These are phyloP conservation scores for Mantis religiosa DNA, from an alignment of 2,888 invertebrate species.

Conservation along the genomic window DNA sequence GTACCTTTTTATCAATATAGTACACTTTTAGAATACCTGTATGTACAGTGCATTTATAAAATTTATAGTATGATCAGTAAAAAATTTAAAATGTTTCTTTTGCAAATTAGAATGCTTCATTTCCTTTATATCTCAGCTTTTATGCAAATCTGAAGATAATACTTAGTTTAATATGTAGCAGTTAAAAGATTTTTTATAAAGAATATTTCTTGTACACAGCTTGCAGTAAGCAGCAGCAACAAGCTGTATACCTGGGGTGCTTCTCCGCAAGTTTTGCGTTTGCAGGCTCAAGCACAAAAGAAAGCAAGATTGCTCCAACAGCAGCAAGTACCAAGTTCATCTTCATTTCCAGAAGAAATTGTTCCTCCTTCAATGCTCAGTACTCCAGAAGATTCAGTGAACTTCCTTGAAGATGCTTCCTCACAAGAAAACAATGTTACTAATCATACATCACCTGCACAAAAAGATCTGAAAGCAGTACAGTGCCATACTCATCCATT, in stretches of 20 bases:
- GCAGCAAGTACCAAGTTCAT: conserved; percentile 30
- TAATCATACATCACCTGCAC: neutral
- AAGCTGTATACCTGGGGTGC: conserved; percentile 71
- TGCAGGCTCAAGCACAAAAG: conserved; percentile 61
- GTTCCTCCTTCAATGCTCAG: neutral
- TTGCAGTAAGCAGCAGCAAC: conserved; percentile 62
- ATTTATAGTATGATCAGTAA: no score
- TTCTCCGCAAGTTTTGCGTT: conserved; percentile 67
- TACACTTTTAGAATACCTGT: no score
- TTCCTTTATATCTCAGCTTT: no score
- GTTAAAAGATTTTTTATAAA: no score
- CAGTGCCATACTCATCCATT: neutral
- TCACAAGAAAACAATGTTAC: neutral
- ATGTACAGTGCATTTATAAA: no score
- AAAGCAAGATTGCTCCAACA: conserved; percentile 53
- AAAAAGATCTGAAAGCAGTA: neutral
- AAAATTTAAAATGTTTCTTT: no score
- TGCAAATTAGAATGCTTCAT: no score
- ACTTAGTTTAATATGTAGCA: no score
- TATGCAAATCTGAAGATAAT: no score
- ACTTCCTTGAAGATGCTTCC: neutral
- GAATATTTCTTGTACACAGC: conserved; percentile 43
- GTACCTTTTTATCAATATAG: no score
- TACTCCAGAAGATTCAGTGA: neutral
- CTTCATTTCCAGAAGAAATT: neutral